A percentile compares a stretch with the other conserved stretches of the same genome.
Conservation (phyloP, 1,140 invertebrate species). For the Bombus cullumanus region DNA sequence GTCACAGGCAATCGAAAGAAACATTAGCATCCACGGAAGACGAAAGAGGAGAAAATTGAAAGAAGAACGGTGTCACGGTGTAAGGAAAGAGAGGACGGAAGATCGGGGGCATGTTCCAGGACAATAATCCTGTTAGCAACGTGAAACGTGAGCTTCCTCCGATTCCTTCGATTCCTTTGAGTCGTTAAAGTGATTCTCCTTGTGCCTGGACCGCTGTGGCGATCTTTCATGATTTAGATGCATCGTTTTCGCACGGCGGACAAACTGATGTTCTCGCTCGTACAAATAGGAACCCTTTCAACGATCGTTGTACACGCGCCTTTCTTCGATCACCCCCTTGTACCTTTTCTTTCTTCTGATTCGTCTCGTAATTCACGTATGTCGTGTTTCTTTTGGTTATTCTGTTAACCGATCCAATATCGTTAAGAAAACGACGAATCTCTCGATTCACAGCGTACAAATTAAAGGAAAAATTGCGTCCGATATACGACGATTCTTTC, state of each 20-base stretch:
- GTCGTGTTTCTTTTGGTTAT: not conserved
- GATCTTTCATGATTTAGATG: slow-evolving; percentile 9
- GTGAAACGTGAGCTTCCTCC: slow-evolving; percentile 45
- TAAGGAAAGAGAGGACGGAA: not conserved
- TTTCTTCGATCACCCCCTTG: slow-evolving; percentile 6
- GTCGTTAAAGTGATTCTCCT: slow-evolving; percentile 3
- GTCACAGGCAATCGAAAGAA: slow-evolving; percentile 23
- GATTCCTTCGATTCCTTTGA: not conserved
- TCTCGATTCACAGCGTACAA: not conserved
- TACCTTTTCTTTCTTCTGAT: not conserved
- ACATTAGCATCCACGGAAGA: slow-evolving; percentile 25
- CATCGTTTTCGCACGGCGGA: not conserved
- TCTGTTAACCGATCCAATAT: not conserved
- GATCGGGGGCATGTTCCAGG: not conserved
- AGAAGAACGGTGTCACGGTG: not conserved
- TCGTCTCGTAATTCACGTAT: not conserved
- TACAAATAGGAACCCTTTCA: slow-evolving; percentile 2
- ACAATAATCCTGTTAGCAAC: slow-evolving; percentile 4
- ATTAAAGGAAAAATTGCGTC: not conserved
- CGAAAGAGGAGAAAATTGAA: slow-evolving; percentile 36
- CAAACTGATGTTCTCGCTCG: slow-evolving; percentile 10
- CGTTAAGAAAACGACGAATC: not conserved
- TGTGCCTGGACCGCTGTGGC: not conserved
- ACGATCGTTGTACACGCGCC: not conserved
- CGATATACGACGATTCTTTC: slow-evolving; percentile 9